These are phyloP conservation scores for Gadus macrocephalus DNA, from an alignment of 2,113 vertebrate genomes.

Conservation along the genomic window DNA sequence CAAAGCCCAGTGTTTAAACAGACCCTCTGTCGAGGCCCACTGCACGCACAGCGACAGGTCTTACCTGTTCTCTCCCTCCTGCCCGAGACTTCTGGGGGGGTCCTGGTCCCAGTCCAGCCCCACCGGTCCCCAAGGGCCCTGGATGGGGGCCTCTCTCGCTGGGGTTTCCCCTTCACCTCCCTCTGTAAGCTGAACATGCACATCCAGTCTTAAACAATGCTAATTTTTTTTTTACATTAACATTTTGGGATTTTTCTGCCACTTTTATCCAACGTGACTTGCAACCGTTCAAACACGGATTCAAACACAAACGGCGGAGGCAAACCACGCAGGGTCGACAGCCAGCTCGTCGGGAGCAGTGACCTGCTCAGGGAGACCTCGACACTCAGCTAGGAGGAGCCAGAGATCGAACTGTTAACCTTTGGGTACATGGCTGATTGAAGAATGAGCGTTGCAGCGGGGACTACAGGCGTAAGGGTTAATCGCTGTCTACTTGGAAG, in stretches of 20 bases:
- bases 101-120: conserved; percentile 59
- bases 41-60: conserved; percentile 36
- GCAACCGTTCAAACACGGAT: too few relatives aligned
- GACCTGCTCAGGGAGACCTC: too few relatives aligned
- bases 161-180: conserved; percentile 56
- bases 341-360: too few relatives aligned
- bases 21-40: not conserved
- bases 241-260: too few relatives aligned
- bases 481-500: not conserved
- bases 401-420: too few relatives aligned
- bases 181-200: conserved; percentile 63
- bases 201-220: conserved; percentile 32
- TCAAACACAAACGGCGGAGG: too few relatives aligned
- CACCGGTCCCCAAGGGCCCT: conserved; percentile 55
- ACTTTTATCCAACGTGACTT: too few relatives aligned
- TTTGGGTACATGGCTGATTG: too few relatives aligned
- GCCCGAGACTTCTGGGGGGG: conserved; percentile 47
- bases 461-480: conserved; percentile 2
- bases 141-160: conserved; percentile 47
- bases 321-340: too few relatives aligned
- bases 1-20: conserved; percentile 45
- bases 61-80: conserved; percentile 67
- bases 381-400: too few relatives aligned
- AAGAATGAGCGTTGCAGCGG: too few relatives aligned
- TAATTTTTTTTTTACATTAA: too few relatives aligned